These are phyloP conservation scores for Ischnus inquisitorius DNA, from an alignment of 2,888 invertebrate species.

Conservation along the genomic window DNA sequence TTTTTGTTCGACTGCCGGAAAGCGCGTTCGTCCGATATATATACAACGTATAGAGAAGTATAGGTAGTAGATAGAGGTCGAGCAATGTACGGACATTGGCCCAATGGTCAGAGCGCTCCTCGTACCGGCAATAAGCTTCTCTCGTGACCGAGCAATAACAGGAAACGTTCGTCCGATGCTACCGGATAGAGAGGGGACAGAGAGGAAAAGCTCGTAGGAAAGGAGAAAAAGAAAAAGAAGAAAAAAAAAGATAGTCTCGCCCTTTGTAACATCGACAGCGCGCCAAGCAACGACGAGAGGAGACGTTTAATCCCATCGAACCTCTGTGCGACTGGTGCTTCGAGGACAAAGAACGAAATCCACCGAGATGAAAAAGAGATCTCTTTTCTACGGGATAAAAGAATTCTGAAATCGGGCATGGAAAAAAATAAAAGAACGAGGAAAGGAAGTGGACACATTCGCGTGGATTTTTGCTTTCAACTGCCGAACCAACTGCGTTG, in stretches of 20 bases:
- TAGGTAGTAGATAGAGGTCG: background rate
- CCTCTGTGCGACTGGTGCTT: conserved; percentile 26
- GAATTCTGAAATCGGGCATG: conserved; percentile 7
- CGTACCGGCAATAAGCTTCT: conserved; percentile 68
- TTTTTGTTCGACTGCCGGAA: conserved; percentile 46
- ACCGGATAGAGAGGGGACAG: conserved; percentile 33
- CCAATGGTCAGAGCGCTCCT: conserved; percentile 44
- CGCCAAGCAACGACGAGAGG: conserved; percentile 24
- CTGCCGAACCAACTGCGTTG: background rate
- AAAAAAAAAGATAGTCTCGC: background rate
- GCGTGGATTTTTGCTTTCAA: conserved; percentile 17
- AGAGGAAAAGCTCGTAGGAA: conserved; percentile 29
- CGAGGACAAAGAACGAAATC: conserved; percentile 43
- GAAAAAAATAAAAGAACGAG: conserved; percentile 1
- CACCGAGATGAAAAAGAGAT: conserved; percentile 20
- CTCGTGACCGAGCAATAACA: conserved; percentile 71
- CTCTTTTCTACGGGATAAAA: background rate
- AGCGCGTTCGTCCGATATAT: conserved; percentile 8
- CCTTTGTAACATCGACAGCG: conserved; percentile 43
- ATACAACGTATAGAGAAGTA: background rate
- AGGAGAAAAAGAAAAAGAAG: conserved; percentile 21
- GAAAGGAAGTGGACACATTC: conserved; percentile 1
- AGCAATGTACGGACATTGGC: conserved; percentile 12
- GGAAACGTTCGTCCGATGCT: conserved; percentile 60
- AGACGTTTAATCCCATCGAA: conserved; percentile 66